Evolutionary conservation across 1,140 invertebrate species (phyloP).

Genomic region (Arctopsyche grandis): DNA sequence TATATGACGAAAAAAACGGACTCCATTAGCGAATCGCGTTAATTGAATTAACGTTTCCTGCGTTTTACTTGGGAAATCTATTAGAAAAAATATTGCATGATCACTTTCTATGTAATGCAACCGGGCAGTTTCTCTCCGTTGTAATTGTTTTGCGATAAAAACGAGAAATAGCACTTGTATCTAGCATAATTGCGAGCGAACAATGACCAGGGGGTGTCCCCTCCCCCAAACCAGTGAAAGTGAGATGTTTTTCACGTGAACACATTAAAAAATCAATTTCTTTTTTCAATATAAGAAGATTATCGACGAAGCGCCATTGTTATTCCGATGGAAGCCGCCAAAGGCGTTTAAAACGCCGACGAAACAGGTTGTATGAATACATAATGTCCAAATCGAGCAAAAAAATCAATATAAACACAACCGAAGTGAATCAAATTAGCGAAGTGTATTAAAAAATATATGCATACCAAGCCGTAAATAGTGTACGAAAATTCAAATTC

Average conservation of each 20-base stretch:
- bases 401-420: neutral
- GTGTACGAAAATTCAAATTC: no score
- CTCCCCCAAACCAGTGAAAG: slow-evolving; percentile 3
- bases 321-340: neutral
- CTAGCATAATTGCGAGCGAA: neutral
- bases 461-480: no score
- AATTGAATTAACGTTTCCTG: slow-evolving; percentile 19
- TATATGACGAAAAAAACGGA: neutral
- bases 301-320: neutral
- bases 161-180: neutral
- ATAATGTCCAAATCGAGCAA: neutral
- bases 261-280: neutral
- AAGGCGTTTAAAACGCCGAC: neutral
- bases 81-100: slow-evolving; percentile 4
- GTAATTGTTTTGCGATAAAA: slow-evolving; percentile 27
- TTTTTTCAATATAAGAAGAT: slow-evolving; percentile 18
- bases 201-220: neutral
- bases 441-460: neutral
- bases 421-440: neutral
- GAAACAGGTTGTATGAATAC: slow-evolving; percentile 9
- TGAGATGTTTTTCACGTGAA: slow-evolving; percentile 9
- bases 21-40: slow-evolving; percentile 8
- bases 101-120: neutral
- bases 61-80: neutral
- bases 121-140: neutral